phyloP scores from a whole-genome alignment of 2,113 vertebrate species.

The Gobiocypris rarus region DNA sequence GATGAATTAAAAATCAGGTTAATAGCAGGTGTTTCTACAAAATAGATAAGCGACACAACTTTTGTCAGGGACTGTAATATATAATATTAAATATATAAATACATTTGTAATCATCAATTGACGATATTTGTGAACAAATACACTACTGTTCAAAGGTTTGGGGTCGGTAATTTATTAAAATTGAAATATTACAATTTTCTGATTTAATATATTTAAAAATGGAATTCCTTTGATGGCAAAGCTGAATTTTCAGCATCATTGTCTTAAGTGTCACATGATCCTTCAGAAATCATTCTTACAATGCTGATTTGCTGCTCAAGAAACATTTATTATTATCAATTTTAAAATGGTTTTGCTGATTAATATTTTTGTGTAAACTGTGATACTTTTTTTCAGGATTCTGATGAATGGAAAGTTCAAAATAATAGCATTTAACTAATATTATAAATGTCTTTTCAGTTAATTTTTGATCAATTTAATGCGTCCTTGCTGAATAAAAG shows the following conservation, averaged over 20 bases:
- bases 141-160: no score
- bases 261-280: neutral
- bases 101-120: no score
- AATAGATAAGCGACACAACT: no score
- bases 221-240: neutral
- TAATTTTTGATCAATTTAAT: neutral
- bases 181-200: neutral
- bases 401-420: neutral
- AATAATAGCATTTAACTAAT: neutral
- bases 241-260: neutral
- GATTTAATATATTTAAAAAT: neutral
- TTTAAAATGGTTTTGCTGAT: neutral
- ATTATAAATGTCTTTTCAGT: neutral
- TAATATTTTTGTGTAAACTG: neutral
- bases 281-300: neutral
- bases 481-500: neutral
- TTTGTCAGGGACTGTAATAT: no score
- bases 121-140: no score
- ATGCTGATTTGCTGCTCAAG: neutral
- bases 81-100: no score
- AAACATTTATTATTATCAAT: neutral
- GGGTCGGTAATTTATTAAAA: neutral
- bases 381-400: neutral
- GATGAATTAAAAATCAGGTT: no score
- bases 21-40: no score